A percentile compares a stretch with the other conserved stretches of the same genome.
These are phyloP conservation scores for Catagonus wagneri DNA, from an alignment of 2,113 vertebrate species.

Conservation along the genomic window DNA sequence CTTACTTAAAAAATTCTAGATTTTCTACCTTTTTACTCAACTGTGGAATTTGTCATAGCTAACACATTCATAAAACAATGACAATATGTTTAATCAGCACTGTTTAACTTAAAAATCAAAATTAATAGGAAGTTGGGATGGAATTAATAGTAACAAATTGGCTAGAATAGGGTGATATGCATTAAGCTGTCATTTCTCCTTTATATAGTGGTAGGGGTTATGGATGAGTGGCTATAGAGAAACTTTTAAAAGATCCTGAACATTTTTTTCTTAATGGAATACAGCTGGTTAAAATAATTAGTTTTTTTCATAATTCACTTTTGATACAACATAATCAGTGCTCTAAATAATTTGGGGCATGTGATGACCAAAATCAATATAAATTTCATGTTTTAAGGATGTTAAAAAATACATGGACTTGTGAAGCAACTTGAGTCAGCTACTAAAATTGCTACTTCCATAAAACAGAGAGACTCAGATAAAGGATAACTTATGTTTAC, in stretches of 20 bases:
- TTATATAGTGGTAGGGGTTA: neutral
- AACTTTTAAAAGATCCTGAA: neutral
- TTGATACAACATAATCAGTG: constrained; percentile 39
- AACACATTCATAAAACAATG: neutral
- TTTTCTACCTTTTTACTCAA: neutral
- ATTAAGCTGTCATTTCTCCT: neutral
- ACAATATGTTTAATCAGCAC: constrained; percentile 22
- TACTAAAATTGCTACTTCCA: constrained; percentile 23
- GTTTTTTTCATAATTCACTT: neutral
- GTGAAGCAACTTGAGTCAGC: constrained; percentile 8
- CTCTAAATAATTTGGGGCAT: constrained; percentile 11
- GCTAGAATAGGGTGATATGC: neutral
- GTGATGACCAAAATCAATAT: constrained; percentile 33
- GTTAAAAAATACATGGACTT: constrained; percentile 15
- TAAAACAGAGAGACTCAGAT: neutral
- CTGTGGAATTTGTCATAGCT: neutral
- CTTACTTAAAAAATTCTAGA: neutral
- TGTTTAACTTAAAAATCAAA: constrained; percentile 43
- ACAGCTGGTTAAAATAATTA: constrained; percentile 45
- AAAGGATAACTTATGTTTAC: constrained; percentile 39
- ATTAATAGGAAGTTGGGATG: neutral
- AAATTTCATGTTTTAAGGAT: neutral
- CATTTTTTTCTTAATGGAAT: constrained; percentile 53
- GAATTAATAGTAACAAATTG: neutral
- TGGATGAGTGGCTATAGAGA: neutral